phyloP scores from a whole-genome alignment of 2,797 vertebrate species.

The Mionectes olivaceus region DNA sequence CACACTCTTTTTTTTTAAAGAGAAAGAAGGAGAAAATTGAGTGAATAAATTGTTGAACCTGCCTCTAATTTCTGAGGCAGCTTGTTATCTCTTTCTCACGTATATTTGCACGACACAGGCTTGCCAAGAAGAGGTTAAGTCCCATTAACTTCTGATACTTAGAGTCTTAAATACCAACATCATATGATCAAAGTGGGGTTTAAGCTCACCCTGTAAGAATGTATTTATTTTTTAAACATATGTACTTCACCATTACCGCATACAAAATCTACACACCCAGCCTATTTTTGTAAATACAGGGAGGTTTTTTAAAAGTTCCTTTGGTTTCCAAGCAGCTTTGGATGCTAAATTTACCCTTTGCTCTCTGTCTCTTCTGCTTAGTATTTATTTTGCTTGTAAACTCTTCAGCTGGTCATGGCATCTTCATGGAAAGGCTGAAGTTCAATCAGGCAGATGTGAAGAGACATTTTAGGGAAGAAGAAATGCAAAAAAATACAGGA shows the following conservation, averaged over 20 bases:
- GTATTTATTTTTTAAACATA: neutral
- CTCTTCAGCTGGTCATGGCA: neutral
- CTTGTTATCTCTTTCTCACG: neutral
- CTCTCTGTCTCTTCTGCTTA: neutral
- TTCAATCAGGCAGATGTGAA: neutral
- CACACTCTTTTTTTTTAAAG: accelerated
- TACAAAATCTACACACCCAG: neutral
- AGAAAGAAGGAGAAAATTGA: neutral
- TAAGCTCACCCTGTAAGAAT: neutral
- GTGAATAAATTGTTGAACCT: neutral
- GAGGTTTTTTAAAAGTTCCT: neutral
- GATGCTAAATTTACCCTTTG: neutral
- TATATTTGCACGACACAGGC: neutral
- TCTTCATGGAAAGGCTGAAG: neutral
- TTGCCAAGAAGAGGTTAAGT: neutral
- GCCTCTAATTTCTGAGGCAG: neutral
- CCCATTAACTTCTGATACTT: conserved; percentile 41
- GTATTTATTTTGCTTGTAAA: neutral
- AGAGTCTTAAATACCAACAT: conserved; percentile 1
- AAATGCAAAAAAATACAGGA: neutral
- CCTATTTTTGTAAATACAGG: neutral
- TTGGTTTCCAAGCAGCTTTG: neutral
- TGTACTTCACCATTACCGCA: neutral
- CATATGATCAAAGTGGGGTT: neutral
- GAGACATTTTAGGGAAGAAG: neutral